phyloP scores from a whole-genome alignment of 2,888 invertebrate species.

The Troides helena region DNA sequence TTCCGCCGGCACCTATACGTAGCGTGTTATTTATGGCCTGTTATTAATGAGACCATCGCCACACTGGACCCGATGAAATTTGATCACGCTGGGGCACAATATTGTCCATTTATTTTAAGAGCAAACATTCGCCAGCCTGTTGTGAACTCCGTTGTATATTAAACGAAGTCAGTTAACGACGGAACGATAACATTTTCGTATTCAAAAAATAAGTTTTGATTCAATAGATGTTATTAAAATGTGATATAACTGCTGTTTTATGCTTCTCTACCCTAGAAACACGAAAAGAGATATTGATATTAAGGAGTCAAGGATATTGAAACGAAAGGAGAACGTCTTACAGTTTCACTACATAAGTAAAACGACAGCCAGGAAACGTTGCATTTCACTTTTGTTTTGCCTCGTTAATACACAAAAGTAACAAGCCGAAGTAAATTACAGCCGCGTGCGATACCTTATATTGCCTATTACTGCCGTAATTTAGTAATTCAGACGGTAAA shows the following conservation, averaged over 20 bases:
- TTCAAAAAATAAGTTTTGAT: too few species aligned
- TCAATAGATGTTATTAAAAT: too few species aligned
- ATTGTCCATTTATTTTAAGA: conserved; percentile 48
- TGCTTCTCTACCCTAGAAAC: too few species aligned
- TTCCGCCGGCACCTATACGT: conserved; percentile 2
- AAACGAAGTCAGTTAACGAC: neutral
- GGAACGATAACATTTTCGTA: neutral
- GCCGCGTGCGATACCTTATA: conserved; percentile 39
- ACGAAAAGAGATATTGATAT: too few species aligned
- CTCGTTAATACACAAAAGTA: conserved; percentile 32
- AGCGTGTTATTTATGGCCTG: conserved; percentile 54
- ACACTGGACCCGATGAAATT: conserved; percentile 47
- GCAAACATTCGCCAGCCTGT: conserved; percentile 45
- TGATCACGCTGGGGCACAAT: conserved; percentile 46
- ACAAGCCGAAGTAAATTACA: conserved; percentile 44
- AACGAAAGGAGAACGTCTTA: neutral
- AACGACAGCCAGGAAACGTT: conserved; percentile 14
- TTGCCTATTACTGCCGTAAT: conserved; percentile 53
- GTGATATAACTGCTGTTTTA: too few species aligned
- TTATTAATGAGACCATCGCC: conserved; percentile 69
- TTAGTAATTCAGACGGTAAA: conserved; percentile 69
- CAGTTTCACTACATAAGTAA: neutral
- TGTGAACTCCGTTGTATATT: neutral
- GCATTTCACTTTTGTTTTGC: conserved; percentile 1
- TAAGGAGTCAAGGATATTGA: neutral